phyloP scores from a whole-genome alignment of 2,113 vertebrate genomes.

The Leptocoma aspasia region DNA sequence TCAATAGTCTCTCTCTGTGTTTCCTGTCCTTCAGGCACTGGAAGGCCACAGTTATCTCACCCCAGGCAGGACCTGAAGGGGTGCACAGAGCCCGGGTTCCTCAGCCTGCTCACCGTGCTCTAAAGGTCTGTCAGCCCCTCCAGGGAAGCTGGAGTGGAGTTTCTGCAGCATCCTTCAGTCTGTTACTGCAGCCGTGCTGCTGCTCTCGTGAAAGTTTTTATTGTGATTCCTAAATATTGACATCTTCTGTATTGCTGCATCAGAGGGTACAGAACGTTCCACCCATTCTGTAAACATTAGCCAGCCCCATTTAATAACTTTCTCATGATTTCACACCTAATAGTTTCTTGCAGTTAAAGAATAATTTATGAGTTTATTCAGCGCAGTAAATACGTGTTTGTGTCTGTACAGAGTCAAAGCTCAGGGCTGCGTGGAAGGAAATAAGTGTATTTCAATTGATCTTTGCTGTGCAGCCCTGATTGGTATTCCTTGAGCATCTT shows the following conservation, averaged over 20 bases:
- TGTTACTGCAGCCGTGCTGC: background rate
- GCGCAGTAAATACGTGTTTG: background rate
- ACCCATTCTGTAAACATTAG: background rate
- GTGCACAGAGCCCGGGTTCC: background rate
- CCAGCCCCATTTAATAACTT: background rate
- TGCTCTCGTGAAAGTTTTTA: rapidly evolving
- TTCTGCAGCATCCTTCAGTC: background rate
- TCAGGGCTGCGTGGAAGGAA: background rate
- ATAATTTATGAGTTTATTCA: background rate
- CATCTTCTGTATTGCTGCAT: rapidly evolving
- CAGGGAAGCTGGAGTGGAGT: background rate
- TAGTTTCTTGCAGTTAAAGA: background rate
- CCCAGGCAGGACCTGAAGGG: background rate
- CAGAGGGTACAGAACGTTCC: background rate
- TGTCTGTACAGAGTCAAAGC: background rate
- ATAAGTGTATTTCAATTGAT: background rate
- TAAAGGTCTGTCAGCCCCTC: background rate
- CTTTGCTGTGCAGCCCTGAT: background rate
- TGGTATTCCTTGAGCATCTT: background rate
- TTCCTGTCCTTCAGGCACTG: background rate
- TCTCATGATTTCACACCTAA: background rate
- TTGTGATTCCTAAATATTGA: background rate
- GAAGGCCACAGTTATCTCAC: rapidly evolving
- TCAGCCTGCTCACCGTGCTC: rapidly evolving
- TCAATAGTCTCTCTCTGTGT: background rate